These are phyloP conservation scores for Hyposoter didymator DNA, from an alignment of 2,888 invertebrate species.

Conservation along the genomic window DNA sequence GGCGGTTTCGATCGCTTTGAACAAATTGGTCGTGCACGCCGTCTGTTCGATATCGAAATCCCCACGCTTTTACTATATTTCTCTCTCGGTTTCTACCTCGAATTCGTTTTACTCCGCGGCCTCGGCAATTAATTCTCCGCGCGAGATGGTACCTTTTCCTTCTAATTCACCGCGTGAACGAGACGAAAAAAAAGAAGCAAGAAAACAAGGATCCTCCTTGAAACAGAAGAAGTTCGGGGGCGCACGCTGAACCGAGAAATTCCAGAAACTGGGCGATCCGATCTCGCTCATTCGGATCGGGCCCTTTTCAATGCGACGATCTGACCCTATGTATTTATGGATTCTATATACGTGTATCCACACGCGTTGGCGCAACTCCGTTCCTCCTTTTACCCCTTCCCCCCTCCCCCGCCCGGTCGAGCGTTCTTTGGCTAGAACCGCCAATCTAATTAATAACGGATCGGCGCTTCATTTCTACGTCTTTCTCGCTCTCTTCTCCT, in stretches of 20 bases:
- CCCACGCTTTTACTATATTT: constrained; percentile 23
- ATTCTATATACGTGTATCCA: constrained; percentile 3
- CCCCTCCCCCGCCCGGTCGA: constrained; percentile 1
- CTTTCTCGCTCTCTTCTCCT: constrained; percentile 29
- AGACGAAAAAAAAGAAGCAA: constrained; percentile 18
- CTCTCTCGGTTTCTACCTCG: constrained; percentile 53
- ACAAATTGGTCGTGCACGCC: constrained; percentile 67
- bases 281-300: constrained; percentile 71
- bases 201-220: constrained; percentile 6
- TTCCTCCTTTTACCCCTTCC: not conserved
- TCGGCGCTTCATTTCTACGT: constrained; percentile 79
- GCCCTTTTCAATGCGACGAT: constrained; percentile 74
- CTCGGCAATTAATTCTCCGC: constrained; percentile 80
- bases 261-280: constrained; percentile 79
- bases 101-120: constrained; percentile 67
- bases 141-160: constrained; percentile 68
- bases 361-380: not conserved
- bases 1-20: constrained; percentile 64
- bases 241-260: constrained; percentile 70
- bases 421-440: constrained; percentile 70
- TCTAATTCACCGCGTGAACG: constrained; percentile 66
- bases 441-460: constrained; percentile 83
- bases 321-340: constrained; percentile 22
- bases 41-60: constrained; percentile 60
- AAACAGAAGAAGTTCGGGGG: constrained; percentile 41